phyloP scores from a whole-genome alignment of 2,113 vertebrate genomes.

The cattle (Bos taurus) region DNA sequence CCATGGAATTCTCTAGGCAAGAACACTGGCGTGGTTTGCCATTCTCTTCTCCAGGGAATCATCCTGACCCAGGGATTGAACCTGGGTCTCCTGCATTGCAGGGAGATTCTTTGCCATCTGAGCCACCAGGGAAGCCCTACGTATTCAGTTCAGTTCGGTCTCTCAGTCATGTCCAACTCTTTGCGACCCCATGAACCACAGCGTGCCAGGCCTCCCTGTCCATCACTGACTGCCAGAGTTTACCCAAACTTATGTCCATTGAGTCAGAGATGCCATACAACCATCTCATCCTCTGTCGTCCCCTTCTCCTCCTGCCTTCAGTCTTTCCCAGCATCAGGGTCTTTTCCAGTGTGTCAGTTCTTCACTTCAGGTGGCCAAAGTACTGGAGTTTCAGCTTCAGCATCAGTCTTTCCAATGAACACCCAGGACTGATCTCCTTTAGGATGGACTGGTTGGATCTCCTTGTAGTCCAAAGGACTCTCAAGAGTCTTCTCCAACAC shows the following conservation, averaged over 20 bases:
- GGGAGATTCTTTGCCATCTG: not conserved
- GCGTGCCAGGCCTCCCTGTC: not conserved
- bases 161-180: accelerated
- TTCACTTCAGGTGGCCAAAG: accelerated
- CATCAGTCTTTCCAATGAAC: not conserved
- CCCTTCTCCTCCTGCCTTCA: not conserved
- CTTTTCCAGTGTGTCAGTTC: not conserved
- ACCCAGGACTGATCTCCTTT: not conserved
- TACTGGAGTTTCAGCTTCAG: not conserved
- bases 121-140: not conserved
- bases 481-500: not conserved
- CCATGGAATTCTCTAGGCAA: not conserved
- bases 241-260: not conserved
- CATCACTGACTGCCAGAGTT: not conserved
- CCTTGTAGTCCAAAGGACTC: not conserved
- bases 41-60: not conserved
- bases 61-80: not conserved
- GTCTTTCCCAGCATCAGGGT: not conserved
- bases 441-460: not conserved
- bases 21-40: not conserved
- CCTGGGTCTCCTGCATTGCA: not conserved
- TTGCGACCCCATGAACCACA: not conserved
- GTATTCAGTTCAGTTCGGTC: not conserved
- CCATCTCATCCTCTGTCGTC: not conserved
- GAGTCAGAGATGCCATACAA: not conserved